These are phyloP conservation scores for Nyleta sp. DNA, from an alignment of 2,888 invertebrate species.

Conservation along the genomic window DNA sequence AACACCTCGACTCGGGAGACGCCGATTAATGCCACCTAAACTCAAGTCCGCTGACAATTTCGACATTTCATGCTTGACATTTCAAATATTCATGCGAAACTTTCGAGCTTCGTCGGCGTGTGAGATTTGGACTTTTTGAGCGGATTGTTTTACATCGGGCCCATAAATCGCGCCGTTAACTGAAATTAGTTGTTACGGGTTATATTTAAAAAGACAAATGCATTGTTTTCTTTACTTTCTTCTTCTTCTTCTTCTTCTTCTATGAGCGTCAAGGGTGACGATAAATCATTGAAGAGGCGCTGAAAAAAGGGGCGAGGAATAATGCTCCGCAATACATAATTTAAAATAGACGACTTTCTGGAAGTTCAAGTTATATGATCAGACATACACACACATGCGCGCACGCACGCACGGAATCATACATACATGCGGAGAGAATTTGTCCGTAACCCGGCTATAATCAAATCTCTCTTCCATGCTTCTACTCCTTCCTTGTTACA, in stretches of 20 bases:
- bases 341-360: constrained; percentile 55
- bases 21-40: constrained; percentile 53
- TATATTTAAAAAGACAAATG: constrained; percentile 6
- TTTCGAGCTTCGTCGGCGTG: constrained; percentile 1
- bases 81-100: constrained; percentile 48
- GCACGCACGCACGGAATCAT: constrained; percentile 32
- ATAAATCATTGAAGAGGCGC: constrained; percentile 18
- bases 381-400: constrained; percentile 27
- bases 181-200: constrained; percentile 5
- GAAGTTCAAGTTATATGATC: constrained; percentile 60
- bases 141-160: constrained; percentile 7
- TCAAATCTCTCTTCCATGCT: constrained; percentile 67
- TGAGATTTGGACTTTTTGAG: constrained; percentile 7
- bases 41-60: constrained; percentile 44
- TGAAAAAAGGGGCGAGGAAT: constrained; percentile 18
- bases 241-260: background rate
- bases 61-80: constrained; percentile 54
- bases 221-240: background rate
- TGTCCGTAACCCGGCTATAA: constrained; percentile 60
- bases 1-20: constrained; percentile 34
- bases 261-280: background rate
- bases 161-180: constrained; percentile 2
- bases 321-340: constrained; percentile 31
- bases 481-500: constrained; percentile 69
- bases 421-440: constrained; percentile 43